Percentiles rank a stretch among this genome's conserved stretches.
Evolutionary conservation across 2,797 vertebrate species (phyloP).

Genomic region (Antennarius maculatus): DNA sequence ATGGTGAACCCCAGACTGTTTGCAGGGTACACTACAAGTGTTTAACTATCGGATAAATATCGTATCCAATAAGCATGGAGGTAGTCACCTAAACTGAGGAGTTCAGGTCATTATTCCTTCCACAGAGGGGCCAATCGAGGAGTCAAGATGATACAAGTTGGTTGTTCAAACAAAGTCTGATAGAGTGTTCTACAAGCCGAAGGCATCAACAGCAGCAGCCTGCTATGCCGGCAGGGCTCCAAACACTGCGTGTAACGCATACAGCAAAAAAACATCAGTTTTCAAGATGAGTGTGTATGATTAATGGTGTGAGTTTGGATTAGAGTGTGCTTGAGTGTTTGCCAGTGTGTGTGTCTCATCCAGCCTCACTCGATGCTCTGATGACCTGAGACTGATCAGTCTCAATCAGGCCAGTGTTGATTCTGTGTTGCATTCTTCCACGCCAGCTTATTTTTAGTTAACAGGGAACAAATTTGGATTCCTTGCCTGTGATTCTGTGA

Average conservation of each 20-base stretch:
- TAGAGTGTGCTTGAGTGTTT: background rate
- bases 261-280: slow-evolving; percentile 27
- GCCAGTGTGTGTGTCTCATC: slow-evolving; percentile 25
- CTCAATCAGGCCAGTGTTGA: slow-evolving; percentile 66
- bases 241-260: slow-evolving; percentile 22
- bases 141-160: background rate
- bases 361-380: slow-evolving; percentile 25
- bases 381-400: slow-evolving; percentile 60
- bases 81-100: background rate
- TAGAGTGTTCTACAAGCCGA: no score
- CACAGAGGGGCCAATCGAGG: slow-evolving; percentile 3
- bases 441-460: slow-evolving; percentile 71
- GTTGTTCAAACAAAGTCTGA: slow-evolving; percentile 19
- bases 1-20: no score
- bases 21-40: no score
- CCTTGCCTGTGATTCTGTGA: slow-evolving; percentile 75
- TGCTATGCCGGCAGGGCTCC: slow-evolving; percentile 44
- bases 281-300: slow-evolving; percentile 27
- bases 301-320: slow-evolving; percentile 11
- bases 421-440: slow-evolving; percentile 66
- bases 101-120: slow-evolving; percentile 1
- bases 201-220: slow-evolving; percentile 31
- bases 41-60: no score
- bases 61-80: background rate
- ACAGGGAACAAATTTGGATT: slow-evolving; percentile 74